Evolutionary conservation across 2,888 invertebrate species (phyloP), one percentile per base, ranked within the genome.

Genomic region (Ferrisia virgata): DNA sequence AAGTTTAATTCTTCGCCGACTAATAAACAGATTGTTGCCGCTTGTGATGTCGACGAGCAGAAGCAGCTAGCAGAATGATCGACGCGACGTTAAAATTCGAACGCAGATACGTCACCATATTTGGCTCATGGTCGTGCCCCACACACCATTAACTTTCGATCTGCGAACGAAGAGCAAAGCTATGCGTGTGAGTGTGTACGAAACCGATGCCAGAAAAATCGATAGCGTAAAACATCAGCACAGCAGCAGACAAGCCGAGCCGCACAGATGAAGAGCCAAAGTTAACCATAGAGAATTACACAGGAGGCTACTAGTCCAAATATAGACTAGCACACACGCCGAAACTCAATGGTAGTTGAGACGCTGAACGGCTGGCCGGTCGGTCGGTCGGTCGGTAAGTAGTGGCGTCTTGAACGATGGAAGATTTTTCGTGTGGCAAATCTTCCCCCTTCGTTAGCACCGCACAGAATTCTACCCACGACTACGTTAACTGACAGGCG

Each of bases 71-170:
- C 2, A 2, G 53, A 18, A 47, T 47, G n/a, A n/a, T 47, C 43
- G 13, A 22, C 53, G 53, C 43, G 13, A 22, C 53, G 53, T 53
- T 53, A 22, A 53, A 53, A 53, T 53, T 53, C 53, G 53, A 53
- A 53, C 0, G 28, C 36, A 36, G 25, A 31, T 36, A 76, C 36
- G 72, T 18, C 36, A 33, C 72, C 72, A 22, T 76, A 36, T 76
- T 76, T 76, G 72, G 72, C 72, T 76, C 72, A 76, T 76, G 72
- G 72, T 76, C 72, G 72, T 36, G 72, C 72, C 33, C 72, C 28
- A 28, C 36, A 36, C 72, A 76, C 33, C 2, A 25, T 43, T 43
- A 43, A 13, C 64, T 64, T 64, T 64, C 25, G 69, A 69, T 22
- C 53, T 53, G 53, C 31, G 69, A 15, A 31, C 31, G 31, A 69